Base-by-base conservation (phyloP, 2,797 vertebrate genomes). In the Distichodus sexfasciatus region DNA sequence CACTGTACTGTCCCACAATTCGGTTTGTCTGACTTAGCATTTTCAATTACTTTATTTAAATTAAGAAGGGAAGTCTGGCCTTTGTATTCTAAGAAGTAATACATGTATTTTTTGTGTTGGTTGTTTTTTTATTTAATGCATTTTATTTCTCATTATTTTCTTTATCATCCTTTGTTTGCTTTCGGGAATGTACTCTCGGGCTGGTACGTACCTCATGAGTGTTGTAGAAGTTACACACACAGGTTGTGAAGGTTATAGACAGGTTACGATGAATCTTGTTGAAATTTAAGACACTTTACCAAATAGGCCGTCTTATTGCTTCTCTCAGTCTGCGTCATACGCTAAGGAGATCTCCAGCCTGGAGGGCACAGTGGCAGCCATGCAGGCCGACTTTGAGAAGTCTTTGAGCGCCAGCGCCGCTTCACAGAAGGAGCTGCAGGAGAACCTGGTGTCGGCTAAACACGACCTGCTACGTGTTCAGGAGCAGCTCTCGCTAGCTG, bases 401-500 rank as follows among this genome's bases (percentile, higher is more conserved):
- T 92, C 94, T 24, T 82, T 96, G 46, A 91, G 75, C 3, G 87
- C 91, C 76, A 93, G 84, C 44, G 87, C 88, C 8, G 90, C 90
- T 66, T 94, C 89, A 50, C 91, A 97, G 63, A 96, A 93, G 83
- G 91, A 90, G 67, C 85, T 99, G 85, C 93, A 97, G 82, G 92
- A 97, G 50, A 92, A 91, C 82, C 89, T 99, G 53, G 86, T 91
- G 10, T 87, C 91, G 0, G 90, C 96, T 65, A 98, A 95, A 76
- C 97, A 97, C 0, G 93, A 98, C 31, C 89, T 98, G 3, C 92
- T 99, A 47, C 91, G 89, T 76, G 91, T 96, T 64, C 94, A 94
- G 84, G 94, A 97, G 72, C 95, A 99, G 83, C 88, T 99, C 21
- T 71, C 86, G 28, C 62, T 94, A 85, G 93, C 97, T 58, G 96